These are phyloP conservation scores for Diglossa cyanea DNA, from an alignment of 2,797 vertebrate species.

Conservation along the genomic window DNA sequence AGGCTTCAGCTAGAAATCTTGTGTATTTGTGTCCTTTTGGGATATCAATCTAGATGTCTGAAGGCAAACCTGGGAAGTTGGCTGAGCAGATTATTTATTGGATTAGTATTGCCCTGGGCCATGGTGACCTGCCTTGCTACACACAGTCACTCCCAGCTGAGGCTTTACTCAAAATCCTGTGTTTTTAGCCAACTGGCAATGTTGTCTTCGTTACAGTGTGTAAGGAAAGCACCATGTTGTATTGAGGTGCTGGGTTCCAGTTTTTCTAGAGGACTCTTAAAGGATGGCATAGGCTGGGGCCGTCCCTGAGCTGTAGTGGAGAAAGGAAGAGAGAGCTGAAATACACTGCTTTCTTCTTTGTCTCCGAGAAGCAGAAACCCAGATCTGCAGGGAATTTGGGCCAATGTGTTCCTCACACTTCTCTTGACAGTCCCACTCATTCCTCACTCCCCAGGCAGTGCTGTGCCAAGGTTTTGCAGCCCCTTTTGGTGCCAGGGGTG, in stretches of 20 bases:
- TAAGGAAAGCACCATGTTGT: neutral
- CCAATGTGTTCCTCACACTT: constrained; percentile 49
- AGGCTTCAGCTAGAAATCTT: neutral
- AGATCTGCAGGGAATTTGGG: constrained; percentile 34
- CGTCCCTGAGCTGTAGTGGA: neutral
- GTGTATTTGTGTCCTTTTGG: neutral
- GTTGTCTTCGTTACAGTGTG: neutral
- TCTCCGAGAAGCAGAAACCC: neutral
- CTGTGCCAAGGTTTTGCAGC: neutral
- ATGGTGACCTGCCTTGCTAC: neutral
- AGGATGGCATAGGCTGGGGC: neutral
- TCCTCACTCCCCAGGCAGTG: neutral
- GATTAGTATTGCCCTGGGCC: neutral
- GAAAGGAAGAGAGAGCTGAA: neutral
- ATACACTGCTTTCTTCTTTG: neutral
- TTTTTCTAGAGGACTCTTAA: neutral
- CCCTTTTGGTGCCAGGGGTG: accelerated
- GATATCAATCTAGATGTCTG: neutral
- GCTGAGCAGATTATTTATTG: neutral
- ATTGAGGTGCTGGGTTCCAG: neutral
- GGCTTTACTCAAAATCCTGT: neutral
- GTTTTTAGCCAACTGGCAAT: neutral
- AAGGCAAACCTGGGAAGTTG: neutral
- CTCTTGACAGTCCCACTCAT: neutral
- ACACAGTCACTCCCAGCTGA: neutral